phyloP scores from a whole-genome alignment of 2,797 vertebrate species.

The Onychomys arenicola region DNA sequence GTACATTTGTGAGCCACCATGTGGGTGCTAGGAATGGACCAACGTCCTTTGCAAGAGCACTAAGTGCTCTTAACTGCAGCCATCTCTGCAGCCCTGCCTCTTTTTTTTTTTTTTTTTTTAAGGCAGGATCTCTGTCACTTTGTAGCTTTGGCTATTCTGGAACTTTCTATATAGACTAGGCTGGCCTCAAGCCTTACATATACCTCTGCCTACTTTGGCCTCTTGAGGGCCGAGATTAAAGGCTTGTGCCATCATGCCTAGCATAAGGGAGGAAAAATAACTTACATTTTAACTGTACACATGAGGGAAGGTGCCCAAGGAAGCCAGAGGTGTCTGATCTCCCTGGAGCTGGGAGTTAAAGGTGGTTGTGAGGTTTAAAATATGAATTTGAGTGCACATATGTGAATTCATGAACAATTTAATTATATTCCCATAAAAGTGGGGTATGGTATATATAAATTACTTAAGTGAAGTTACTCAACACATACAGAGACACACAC shows the following conservation, averaged over 20 bases:
- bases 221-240: not conserved
- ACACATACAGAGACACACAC: not conserved
- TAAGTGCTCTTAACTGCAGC: not conserved
- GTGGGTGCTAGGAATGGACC: not conserved
- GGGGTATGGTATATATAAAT: not conserved
- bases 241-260: not conserved
- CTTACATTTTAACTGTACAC: not conserved
- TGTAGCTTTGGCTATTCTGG: not conserved
- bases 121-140: not conserved
- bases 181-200: not conserved
- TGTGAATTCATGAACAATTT: conserved; percentile 30
- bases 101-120: not conserved
- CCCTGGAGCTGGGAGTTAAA: not conserved
- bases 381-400: conserved; percentile 3
- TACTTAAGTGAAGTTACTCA: not conserved
- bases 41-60: not conserved
- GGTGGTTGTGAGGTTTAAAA: not conserved
- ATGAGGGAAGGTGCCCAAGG: not conserved
- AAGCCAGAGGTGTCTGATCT: not conserved
- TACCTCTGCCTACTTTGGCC: not conserved
- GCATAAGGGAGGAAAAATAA: not conserved
- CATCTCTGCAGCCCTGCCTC: not conserved
- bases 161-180: not conserved
- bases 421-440: conserved; percentile 8
- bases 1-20: not conserved